phyloP scores from a whole-genome alignment of 2,888 invertebrate species.

The Pyrgus malvae region DNA sequence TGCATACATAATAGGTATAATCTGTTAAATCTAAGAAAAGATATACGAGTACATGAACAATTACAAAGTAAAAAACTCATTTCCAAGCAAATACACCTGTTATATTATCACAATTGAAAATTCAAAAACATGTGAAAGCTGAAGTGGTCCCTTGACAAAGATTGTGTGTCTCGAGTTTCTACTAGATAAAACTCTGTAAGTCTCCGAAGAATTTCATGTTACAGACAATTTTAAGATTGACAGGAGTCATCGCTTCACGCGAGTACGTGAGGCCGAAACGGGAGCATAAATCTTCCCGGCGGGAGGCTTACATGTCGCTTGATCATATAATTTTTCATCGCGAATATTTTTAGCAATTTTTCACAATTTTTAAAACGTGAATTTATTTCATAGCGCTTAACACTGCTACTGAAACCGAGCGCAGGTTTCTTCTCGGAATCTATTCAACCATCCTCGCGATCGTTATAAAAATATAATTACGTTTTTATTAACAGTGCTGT shows the following conservation, averaged over 20 bases:
- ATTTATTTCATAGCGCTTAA: too few species aligned
- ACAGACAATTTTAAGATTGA: constrained; percentile 63
- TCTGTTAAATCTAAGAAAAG: too few species aligned
- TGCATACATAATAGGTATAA: too few species aligned
- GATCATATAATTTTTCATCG: background rate
- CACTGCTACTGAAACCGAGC: too few species aligned
- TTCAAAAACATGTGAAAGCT: background rate
- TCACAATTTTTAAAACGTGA: background rate
- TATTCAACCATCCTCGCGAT: too few species aligned
- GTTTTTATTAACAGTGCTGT: too few species aligned
- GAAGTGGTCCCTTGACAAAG: background rate
- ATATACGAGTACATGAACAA: too few species aligned
- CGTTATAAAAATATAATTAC: too few species aligned
- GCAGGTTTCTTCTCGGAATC: too few species aligned
- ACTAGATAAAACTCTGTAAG: constrained; percentile 4
- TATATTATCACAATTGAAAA: background rate
- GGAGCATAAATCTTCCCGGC: constrained; percentile 66
- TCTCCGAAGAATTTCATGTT: constrained; percentile 39
- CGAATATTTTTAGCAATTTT: background rate
- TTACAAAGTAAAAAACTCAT: too few species aligned
- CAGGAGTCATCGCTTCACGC: constrained; percentile 66
- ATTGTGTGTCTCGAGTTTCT: background rate
- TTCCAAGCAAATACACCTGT: too few species aligned
- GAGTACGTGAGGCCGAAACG: constrained; percentile 57
- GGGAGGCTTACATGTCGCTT: constrained; percentile 33